Percentiles rank a stretch among this genome's conserved stretches.
Evolutionary conservation across 2,113 vertebrate species (phyloP).

Genomic region (Bufo gargarizans): DNA sequence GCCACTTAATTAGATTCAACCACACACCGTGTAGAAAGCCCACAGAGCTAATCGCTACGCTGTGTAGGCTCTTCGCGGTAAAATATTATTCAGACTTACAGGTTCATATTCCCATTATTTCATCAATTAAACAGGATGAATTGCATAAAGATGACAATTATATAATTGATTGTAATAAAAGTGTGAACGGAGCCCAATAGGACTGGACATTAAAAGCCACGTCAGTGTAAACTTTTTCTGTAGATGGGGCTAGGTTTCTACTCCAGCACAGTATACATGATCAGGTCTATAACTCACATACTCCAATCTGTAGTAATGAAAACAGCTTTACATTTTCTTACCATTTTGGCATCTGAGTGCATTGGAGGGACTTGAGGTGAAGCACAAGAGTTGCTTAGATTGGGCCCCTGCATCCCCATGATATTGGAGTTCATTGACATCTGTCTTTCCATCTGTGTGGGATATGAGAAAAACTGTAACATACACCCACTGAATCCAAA

Average conservation of each 20-base stretch:
- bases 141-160: neutral
- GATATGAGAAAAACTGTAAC: constrained; percentile 55
- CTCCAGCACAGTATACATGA: neutral
- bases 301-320: constrained; percentile 11
- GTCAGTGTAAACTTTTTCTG: neutral
- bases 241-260: neutral
- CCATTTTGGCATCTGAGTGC: constrained; percentile 99
- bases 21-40: neutral
- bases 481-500: constrained; percentile 36
- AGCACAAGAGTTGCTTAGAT: constrained; percentile 90
- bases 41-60: neutral
- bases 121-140: neutral
- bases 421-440: constrained; percentile 98
- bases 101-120: too few relatives aligned
- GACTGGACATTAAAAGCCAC: neutral
- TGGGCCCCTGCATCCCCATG: constrained; percentile 95
- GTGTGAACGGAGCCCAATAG: neutral
- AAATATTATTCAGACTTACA: neutral
- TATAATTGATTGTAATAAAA: neutral
- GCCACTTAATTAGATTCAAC: too few relatives aligned
- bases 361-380: constrained; percentile 94
- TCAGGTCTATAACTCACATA: neutral
- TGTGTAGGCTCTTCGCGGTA: neutral
- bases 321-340: constrained; percentile 66
- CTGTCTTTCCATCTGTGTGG: constrained; percentile 93